Percentiles rank a stretch among this genome's conserved stretches.
These are phyloP conservation scores for Itoplectis maculator DNA, from an alignment of 2,888 invertebrate genomes.

Conservation along the genomic window DNA sequence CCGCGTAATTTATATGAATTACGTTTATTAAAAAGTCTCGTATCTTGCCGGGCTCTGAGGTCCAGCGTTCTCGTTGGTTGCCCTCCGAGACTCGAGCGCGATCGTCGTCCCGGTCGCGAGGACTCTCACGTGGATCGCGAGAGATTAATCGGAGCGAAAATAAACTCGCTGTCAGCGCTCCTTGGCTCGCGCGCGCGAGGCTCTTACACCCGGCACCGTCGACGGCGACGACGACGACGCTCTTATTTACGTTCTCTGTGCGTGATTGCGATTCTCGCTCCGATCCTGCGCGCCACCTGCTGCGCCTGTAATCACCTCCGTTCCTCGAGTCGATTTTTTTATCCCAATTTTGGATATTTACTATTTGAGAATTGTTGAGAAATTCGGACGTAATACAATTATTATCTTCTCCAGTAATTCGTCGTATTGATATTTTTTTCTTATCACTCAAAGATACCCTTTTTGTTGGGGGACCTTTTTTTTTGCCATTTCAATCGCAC, in stretches of 20 bases:
- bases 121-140: slow-evolving; percentile 40
- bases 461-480: background rate
- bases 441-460: background rate
- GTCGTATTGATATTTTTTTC: too few species aligned
- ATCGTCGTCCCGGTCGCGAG: background rate
- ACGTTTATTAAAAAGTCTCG: slow-evolving; percentile 20
- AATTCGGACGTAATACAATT: too few species aligned
- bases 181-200: slow-evolving; percentile 25
- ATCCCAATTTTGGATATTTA: too few species aligned
- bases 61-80: background rate
- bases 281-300: slow-evolving; percentile 43
- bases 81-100: background rate
- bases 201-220: slow-evolving; percentile 7
- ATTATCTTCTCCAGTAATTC: too few species aligned
- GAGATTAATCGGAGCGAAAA: slow-evolving; percentile 57
- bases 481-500: too few species aligned
- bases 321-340: too few species aligned
- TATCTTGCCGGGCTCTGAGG: background rate
- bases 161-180: slow-evolving; percentile 52
- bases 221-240: background rate
- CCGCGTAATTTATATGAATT: slow-evolving; percentile 34
- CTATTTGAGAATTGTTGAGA: too few species aligned
- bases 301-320: slow-evolving; percentile 46
- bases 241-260: slow-evolving; percentile 54
- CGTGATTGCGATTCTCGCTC: slow-evolving; percentile 53